phyloP scores from a whole-genome alignment of 2,888 invertebrate species.

The Drosophila bunnanda region DNA sequence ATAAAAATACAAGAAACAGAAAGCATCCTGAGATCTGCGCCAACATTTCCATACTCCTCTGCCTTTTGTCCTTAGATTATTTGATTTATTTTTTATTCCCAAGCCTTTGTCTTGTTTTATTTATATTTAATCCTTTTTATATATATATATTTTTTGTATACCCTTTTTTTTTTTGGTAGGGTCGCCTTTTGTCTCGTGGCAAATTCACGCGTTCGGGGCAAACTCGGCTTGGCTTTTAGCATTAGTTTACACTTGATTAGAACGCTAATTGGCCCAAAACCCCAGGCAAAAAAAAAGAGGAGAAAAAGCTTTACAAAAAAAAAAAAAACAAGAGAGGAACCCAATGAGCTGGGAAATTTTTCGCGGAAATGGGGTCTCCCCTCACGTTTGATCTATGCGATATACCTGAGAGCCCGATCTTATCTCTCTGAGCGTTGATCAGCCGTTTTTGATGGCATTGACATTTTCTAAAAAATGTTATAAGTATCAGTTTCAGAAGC shows the following conservation, averaged over 20 bases:
- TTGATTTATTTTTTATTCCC: background rate
- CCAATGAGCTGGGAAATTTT: constrained; percentile 71
- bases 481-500: constrained; percentile 17
- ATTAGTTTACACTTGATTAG: constrained; percentile 81
- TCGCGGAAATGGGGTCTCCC: constrained; percentile 58
- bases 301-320: background rate
- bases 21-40: constrained; percentile 42
- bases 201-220: constrained; percentile 81
- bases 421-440: constrained; percentile 18
- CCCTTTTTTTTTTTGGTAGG: constrained; percentile 42
- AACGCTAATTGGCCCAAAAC: constrained; percentile 71
- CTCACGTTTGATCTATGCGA: constrained; percentile 50
- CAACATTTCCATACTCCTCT: background rate
- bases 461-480: constrained; percentile 21
- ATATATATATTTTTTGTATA: constrained; percentile 9
- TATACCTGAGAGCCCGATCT: constrained; percentile 31
- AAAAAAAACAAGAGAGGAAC: constrained; percentile 8
- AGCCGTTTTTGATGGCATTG: constrained; percentile 11
- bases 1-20: constrained; percentile 1
- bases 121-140: background rate
- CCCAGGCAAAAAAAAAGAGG: background rate
- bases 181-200: constrained; percentile 79
- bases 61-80: background rate
- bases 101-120: background rate
- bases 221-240: constrained; percentile 75